Evolutionary conservation across 2,113 vertebrate genomes (phyloP).

Genomic region (Solenodon paradoxus): DNA sequence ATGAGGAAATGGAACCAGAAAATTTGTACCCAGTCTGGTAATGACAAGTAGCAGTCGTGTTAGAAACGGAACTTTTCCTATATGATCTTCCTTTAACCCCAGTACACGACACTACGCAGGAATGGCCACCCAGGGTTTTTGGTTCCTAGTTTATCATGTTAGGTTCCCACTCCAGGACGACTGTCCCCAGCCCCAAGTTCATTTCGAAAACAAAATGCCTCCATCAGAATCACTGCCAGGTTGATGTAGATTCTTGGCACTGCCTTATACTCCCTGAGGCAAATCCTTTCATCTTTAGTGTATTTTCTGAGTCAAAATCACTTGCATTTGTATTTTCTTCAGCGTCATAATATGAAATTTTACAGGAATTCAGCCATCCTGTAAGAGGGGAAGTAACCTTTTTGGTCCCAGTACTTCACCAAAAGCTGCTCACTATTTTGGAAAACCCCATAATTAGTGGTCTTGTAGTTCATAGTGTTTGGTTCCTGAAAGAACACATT

Average conservation of each 20-base stretch:
- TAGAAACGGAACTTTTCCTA: not conserved
- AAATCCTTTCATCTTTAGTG: not conserved
- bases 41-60: not conserved
- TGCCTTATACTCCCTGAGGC: not conserved
- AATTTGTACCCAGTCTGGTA: not conserved
- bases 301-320: no score
- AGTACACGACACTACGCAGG: not conserved
- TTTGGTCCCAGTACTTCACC: not conserved
- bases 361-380: slow-evolving; percentile 12
- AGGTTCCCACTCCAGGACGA: not conserved
- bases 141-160: not conserved
- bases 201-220: not conserved
- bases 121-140: not conserved
- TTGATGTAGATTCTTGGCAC: not conserved
- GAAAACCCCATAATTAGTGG: not conserved
- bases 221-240: not conserved
- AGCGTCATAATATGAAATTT: slow-evolving; percentile 1
- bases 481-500: not conserved
- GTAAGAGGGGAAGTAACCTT: not conserved
- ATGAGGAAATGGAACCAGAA: not conserved
- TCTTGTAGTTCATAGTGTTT: not conserved
- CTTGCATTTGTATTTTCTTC: not conserved
- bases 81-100: not conserved
- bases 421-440: not conserved
- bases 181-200: not conserved